Base-by-base conservation (phyloP, 2,888 invertebrate species). In the Acronicta alni region DNA sequence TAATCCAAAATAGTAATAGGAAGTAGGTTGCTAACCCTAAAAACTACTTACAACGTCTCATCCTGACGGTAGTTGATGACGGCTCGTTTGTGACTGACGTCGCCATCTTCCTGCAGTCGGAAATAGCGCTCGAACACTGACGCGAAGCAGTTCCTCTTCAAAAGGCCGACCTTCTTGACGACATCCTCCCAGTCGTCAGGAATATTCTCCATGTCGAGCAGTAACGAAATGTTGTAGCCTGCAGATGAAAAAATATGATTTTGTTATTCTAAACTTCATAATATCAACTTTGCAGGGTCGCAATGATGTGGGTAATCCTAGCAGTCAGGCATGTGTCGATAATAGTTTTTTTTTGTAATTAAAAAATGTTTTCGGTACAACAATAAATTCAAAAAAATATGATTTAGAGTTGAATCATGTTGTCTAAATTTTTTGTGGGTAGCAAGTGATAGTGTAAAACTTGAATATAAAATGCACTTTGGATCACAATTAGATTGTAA, bases 51-150 rank as follows among this genome's bases (percentile, higher is more conserved):
- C 99, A 99, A 96, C 53, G 99, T 99, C 95, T 99, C 99, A 95
- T 99, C 99, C 89, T 98, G 99, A 82, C 99, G 96, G 91, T 99
- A 99, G 93, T 99, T 98, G 89, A 99, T 99, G 73, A 99, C 99
- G 59, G 99, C 99, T 79, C 98, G 96, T 91, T 98, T 97, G 82
- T 98, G 97, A 26, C 97, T 97, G 81, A 97, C 97, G 84, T 98
- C 97, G 1, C 98, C 99, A 78, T 97, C 96, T 89, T 99, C 98
- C 83, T 99, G 99, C 91, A 98, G 98, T 89, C 99, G 97, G 93
- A 99, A 99, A 95, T 99, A 99, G 88, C 99, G 99, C 91, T 99
- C 99, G 94, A 99, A 99, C 63, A 99, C 99, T 15, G 99, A 99
- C 44, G 99, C 99, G 93, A 99, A 99, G 94, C 99, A 99, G 94